Evolutionary conservation across 92 coral and sea anemone genomes (phyloP), one percentile per base, ranked within the genome.

Genomic region (Plumapathes pennacea): DNA sequence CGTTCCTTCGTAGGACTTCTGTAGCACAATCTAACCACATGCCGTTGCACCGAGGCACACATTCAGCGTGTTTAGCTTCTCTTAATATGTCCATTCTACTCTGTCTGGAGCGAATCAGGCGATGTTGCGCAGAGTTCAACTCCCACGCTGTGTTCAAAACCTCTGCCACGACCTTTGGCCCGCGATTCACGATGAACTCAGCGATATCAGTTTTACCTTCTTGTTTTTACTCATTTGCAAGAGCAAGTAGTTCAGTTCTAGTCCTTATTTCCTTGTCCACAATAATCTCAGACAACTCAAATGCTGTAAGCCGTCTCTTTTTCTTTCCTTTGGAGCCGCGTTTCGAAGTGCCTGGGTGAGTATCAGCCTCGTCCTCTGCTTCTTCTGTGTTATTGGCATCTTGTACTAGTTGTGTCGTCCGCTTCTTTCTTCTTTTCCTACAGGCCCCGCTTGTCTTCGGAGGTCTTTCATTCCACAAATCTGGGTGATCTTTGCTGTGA

Each of bases 201-300:
- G 76, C 83, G n/a, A 76, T 50, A 25, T 77, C 71, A 14, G 38
- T 15, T 25, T 67, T 77, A 0, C 77, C 71, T 27, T 77, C 64
- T 31, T 20, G 10, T 20, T 52, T 64, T 22, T 74, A 74, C 38
- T 41, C 28, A 20, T 54, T 55, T 8, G 84, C 84, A 26, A 67
- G 43, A 7, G 84, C 84, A 4, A 77, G 59, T 38, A 67, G 17
- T 42, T 67, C 64, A 0, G 64, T 58, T 19, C 56, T 25, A 9
- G 84, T 42, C 36, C 38, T 50, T 4, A 67, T 50, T 24, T 37
- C 61, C 28, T 49, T 77, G 30, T 48, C 54, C 25, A 52, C 56
- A 18, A 54, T 56, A 26, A 74, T 28, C 37, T 63, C 47, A 10
- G 74, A 63, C 3, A 63, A 39, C 20, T 54, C 65, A 54, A 74